phyloP scores from a whole-genome alignment of 2,113 vertebrate species.

The Callopanchax toddi region DNA sequence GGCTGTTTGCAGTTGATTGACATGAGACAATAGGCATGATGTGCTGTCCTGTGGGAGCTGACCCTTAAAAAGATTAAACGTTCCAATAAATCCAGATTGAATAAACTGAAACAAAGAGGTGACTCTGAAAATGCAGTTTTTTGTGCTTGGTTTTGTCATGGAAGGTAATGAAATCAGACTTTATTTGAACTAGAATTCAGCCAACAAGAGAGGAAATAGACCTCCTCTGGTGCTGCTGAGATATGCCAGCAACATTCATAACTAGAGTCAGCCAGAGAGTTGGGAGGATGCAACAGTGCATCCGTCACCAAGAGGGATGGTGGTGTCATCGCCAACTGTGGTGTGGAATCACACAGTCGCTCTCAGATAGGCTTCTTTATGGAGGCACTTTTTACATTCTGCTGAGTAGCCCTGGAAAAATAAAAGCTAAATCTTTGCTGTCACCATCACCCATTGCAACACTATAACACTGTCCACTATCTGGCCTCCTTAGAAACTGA shows the following conservation, averaged over 20 bases:
- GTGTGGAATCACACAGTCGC: conserved; percentile 77
- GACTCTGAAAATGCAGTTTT: neutral
- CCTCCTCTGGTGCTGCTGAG: conserved; percentile 56
- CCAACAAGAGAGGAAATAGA: conserved; percentile 35
- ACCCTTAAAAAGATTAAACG: neutral
- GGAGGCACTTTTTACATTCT: conserved; percentile 77
- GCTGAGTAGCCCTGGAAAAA: conserved; percentile 78
- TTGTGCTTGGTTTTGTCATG: neutral
- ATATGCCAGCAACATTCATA: conserved; percentile 71
- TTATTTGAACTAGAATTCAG: conserved; percentile 16
- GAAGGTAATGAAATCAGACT: neutral
- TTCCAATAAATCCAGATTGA: conserved; percentile 11
- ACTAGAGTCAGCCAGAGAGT: conserved; percentile 60
- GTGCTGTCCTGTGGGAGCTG: conserved; percentile 6
- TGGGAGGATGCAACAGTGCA: conserved; percentile 70
- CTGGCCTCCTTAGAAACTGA: conserved; percentile 33
- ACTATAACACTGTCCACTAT: conserved; percentile 70
- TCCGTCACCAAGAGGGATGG: conserved; percentile 79
- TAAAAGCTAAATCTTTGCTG: conserved; percentile 78
- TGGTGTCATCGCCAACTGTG: conserved; percentile 75
- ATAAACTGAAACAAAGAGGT: neutral
- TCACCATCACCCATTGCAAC: conserved; percentile 61
- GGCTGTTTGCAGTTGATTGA: conserved; percentile 14
- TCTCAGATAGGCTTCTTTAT: conserved; percentile 78
- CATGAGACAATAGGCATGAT: neutral